Base-by-base conservation (phyloP, 1,140 invertebrate species). In the Drosophila bipectinata region DNA sequence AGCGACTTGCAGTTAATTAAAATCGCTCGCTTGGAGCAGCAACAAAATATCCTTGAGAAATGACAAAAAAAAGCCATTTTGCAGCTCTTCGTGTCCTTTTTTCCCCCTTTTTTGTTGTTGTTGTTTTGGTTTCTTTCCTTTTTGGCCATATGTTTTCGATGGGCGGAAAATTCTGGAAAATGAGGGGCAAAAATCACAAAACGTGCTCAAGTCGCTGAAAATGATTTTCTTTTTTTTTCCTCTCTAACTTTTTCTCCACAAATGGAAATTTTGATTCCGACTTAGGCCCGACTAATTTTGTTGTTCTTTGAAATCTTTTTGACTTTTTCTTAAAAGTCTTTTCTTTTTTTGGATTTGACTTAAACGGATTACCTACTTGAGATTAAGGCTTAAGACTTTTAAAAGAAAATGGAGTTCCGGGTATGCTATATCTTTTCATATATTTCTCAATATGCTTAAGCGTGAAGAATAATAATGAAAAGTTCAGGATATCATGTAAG, bases 1-100 rank as follows among this genome's bases (percentile, higher is more conserved):
- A 64, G 82, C 76, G 79, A 69, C 68, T 73, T 76, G 64, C 78
- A 77, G 82, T 87, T 87, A 84, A 84, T 81, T 77, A 81, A 77
- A 84, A 84, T 85, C 67, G 67, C 72, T 80, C 67, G 69, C 59
- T 77, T 72, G 74, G 61, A 60, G 62, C 41, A 53, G 44, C 34
- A 37, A 24, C 28, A n/a, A 61, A 60, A 78, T 66, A 55, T 56
- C 55, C 37, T 52, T 58, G 59, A 64, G 49, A 64, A 67, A 68
- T 67, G 63, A 69, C 66, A 69, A 69, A 68, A 69, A 68, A 34
- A 67, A 49, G 41, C 66, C 41, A 67, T 30, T 34, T 68, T 9
- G 15, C 18, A 37, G 15, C 48, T n/a, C 21, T 30, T 6, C 3
- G 30, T 4, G 30, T 4, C 21, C 9, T n/a, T 9, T 9, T 12